Evolutionary conservation across 2,888 invertebrate species (phyloP), one percentile per base, ranked within the genome.

Genomic region (Heliconius aoede): DNA sequence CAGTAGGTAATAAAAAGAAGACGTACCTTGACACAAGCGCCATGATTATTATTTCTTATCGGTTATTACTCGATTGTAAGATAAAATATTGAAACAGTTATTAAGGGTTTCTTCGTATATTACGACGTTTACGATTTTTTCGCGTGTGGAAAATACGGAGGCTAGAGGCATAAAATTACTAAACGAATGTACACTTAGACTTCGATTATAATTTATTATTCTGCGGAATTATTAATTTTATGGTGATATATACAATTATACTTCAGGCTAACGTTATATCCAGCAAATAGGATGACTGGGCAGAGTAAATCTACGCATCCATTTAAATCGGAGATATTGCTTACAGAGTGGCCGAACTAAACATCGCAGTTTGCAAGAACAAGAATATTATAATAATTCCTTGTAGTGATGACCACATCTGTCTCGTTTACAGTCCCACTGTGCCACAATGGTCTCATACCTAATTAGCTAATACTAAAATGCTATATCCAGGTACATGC

Each of bases 111-210:
- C 58, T 32, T 24, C 26, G 24, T n/a, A 55, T 55, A 30, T 30
- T 32, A 36, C 4, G 9, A 11, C 3, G 26, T 72, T 72, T 72
- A 72, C 7, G 55, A 40, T 72, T 24, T 72, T 40, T 60, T 72
- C 72, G 72, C 72, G 72, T 72, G 72, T 36, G 32, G 58, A 36
- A 71, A 55, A 24, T 58, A 36, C 5, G 40, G 26, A 18, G 15
- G 65, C 65, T 40, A 24, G 36, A 65, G 30, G 36, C 36, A 36
- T 72, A 60, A 72, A 72, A 72, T 60, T 60, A 40, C 60, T 40
- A 58, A 13, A 21, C 13, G 36, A 40, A 36, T 36, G 26, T 36
- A 55, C 21, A 68, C 51, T 28, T 69, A 32, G 32, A 55, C 55
- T 26, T 64, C 40, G 36, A 65, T 26, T 36, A 65, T 18, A 15